These are phyloP conservation scores for Phylloscopus trochilus DNA, from an alignment of 2,113 vertebrate species.

Conservation along the genomic window DNA sequence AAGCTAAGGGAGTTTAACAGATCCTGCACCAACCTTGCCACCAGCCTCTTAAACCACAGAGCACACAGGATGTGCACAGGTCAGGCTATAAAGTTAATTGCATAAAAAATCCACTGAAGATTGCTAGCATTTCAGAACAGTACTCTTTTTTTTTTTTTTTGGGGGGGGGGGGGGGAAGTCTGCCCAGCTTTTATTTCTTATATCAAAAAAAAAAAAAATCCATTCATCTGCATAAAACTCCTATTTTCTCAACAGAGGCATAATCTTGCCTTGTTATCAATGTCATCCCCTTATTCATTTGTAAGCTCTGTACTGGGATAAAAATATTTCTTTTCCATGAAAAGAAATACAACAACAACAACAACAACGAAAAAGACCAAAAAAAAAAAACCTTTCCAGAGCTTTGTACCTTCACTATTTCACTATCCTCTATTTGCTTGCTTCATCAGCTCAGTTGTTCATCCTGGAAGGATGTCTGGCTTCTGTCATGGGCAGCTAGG, in stretches of 20 bases:
- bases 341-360: too few species aligned
- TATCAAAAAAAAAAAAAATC: neutral
- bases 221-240: neutral
- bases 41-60: neutral
- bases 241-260: neutral
- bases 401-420: neutral
- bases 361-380: too few species aligned
- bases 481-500: slow-evolving; percentile 28
- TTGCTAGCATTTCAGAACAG: neutral
- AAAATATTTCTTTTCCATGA: neutral
- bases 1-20: slow-evolving; percentile 6
- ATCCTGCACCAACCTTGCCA: neutral
- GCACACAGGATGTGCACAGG: too few species aligned
- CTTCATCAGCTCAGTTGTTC: slow-evolving; percentile 3
- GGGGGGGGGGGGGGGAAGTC: too few species aligned
- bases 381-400: neutral
- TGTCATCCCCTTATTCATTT: neutral
- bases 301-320: neutral
- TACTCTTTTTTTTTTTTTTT: too few species aligned
- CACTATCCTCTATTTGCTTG: neutral
- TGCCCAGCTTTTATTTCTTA: neutral
- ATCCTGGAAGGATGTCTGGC: slow-evolving; percentile 21
- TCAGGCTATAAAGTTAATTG: neutral
- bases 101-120: neutral
- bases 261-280: neutral